Evolutionary conservation across 2,888 invertebrate species (phyloP), one percentile per base, ranked within the genome.

Genomic region (Drosophila basisetae): DNA sequence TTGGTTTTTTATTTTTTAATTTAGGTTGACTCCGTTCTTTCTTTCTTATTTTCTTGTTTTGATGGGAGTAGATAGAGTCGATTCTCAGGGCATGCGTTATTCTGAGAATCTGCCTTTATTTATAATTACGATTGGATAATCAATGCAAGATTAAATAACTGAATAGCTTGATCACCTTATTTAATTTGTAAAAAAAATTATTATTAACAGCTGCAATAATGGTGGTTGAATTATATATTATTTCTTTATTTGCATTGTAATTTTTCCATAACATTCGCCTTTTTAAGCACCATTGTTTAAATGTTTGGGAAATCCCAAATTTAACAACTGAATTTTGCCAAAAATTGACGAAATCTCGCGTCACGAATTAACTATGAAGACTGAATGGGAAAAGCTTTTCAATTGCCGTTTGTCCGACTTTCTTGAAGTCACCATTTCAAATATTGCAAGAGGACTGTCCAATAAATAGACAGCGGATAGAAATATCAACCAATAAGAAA

Each of bases 351-450:
- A 80, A 66, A 78, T 80, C 58, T 69, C 72, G 55, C 87, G 68
- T 39, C 78, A 63, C 80, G 80, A 68, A 73, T 71, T 72, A 73
- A 58, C 58, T 64, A 59, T 72, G 75, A 65, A 78, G 78, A 84
- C 87, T 84, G 65, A 86, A 75, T 61, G 65, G 33, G 61, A 72
- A 77, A 68, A 53, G 47, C 63, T 35, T 49, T 77, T 68, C 63
- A 50, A 71, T 33, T 64, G 53, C 47, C 30, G 31, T 31, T 54
- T 31, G 52, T 55, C 50, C 59, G 41, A 31, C 18, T 61, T 43
- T 18, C 47, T 43, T 37, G 37, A 52, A n/a, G 25, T 25, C 50
- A 66, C 50, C 58, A 59, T 55, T 16, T 37, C 56, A 47, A 62
- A 47, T 33, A 43, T n/a, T 11, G 41, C n/a, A 41, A 25, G 10